Percentiles rank a stretch among this genome's conserved stretches.
Conservation (phyloP, 2,797 vertebrate genomes). For the Fringilla coelebs region DNA sequence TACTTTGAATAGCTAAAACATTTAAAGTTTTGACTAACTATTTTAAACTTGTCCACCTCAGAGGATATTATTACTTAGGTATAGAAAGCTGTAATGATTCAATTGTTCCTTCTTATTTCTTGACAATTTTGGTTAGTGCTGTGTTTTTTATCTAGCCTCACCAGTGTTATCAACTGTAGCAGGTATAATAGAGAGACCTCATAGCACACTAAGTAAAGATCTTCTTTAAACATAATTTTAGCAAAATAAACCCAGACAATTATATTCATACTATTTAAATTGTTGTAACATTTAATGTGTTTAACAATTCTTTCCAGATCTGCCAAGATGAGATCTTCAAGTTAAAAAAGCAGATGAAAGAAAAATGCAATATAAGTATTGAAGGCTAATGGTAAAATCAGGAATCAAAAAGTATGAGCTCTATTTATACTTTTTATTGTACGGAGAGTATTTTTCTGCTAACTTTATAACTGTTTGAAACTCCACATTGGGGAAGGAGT, state of each 20-base stretch:
- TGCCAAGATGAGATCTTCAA: conserved; percentile 66
- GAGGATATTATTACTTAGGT: conserved; percentile 32
- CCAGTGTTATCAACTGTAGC: conserved; percentile 64
- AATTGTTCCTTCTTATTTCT: not conserved
- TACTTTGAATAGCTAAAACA: conserved; percentile 13
- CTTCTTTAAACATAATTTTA: conserved; percentile 73
- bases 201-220: conserved; percentile 52
- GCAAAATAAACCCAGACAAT: conserved; percentile 69
- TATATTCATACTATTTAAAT: conserved; percentile 70
- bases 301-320: conserved; percentile 60
- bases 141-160: conserved; percentile 62
- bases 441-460: conserved; percentile 54
- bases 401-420: not conserved
- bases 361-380: conserved; percentile 45
- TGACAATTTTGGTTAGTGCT: not conserved
- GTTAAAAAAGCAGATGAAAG: conserved; percentile 68
- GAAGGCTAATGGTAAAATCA: conserved; percentile 50
- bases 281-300: conserved; percentile 62
- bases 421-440: conserved; percentile 34
- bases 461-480: conserved; percentile 55
- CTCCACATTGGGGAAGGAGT: not conserved
- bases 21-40: conserved; percentile 40
- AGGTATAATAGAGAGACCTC: conserved; percentile 46
- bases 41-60: conserved; percentile 52
- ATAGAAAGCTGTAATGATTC: not conserved